A percentile compares a stretch with the other conserved stretches of the same genome.
Conservation (phyloP, 2,888 invertebrate species). For the Biston betularia region DNA sequence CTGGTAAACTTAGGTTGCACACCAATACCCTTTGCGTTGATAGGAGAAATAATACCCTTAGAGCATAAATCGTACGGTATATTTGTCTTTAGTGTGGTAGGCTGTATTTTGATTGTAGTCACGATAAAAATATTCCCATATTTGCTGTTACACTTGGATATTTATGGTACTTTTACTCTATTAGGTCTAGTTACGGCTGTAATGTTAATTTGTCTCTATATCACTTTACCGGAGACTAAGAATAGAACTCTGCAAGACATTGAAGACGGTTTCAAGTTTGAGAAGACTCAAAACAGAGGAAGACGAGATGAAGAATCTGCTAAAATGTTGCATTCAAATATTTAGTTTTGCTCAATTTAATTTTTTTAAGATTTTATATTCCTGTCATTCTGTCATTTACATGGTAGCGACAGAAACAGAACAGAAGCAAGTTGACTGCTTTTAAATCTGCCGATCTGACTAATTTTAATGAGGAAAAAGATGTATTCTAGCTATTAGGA, state of each 20-base stretch:
- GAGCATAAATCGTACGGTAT: constrained; percentile 55
- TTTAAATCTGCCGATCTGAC: too few relatives aligned
- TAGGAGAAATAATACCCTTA: constrained; percentile 71
- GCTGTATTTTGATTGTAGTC: constrained; percentile 46
- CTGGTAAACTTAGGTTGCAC: constrained; percentile 65
- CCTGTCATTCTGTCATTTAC: too few relatives aligned
- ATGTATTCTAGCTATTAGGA: too few relatives aligned
- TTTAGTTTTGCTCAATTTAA: not conserved
- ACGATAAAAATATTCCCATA: constrained; percentile 59
- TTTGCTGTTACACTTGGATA: constrained; percentile 48
- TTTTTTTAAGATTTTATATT: too few relatives aligned
- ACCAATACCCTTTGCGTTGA: constrained; percentile 64
- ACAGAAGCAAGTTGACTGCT: too few relatives aligned
- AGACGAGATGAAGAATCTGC: constrained; percentile 21
- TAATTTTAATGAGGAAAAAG: too few relatives aligned
- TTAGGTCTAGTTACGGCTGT: constrained; percentile 62
- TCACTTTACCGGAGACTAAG: constrained; percentile 88
- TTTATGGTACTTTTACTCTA: constrained; percentile 54
- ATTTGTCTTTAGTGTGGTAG: constrained; percentile 39
- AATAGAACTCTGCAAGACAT: constrained; percentile 88
- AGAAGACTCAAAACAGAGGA: constrained; percentile 14
- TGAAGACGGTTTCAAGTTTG: constrained; percentile 74
- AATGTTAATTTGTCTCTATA: constrained; percentile 51
- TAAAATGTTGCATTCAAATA: constrained; percentile 29
- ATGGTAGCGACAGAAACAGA: too few relatives aligned